Base-by-base conservation (phyloP, 2,113 vertebrate species). In the Phalacrocorax aristotelis region DNA sequence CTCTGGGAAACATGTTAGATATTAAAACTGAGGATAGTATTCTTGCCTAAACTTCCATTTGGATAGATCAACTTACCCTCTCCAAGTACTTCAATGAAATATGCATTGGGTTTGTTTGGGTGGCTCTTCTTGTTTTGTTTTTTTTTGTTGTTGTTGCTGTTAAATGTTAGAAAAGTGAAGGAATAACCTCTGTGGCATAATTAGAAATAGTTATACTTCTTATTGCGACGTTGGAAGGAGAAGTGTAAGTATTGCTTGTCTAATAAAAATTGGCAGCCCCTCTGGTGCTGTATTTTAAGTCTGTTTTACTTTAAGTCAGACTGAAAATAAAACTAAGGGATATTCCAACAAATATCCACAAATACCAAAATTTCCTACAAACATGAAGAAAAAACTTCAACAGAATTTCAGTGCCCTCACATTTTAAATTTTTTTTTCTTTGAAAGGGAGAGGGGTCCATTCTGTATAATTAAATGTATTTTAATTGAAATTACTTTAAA, bases 391-490 rank as follows among this genome's bases (percentile, higher is more conserved):
- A 14, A 55, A 84, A 49, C 7, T 54, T 68, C 32, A 87, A 6
- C 42, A 44, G 23, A 69, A 30, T 69, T 65, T 60, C 69, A 66
- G 1, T 58, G 40, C 3, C 15, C 21, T 40, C 14, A 51, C 6
- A 4, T 49, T 60, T 57, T 78, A 22, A 29, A 87, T 69, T 51
- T 78, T 44, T 75, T 83, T 95, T 78, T 96, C 74, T 83, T 66
- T 55, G 22, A 54, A 81, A 68, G 3, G 34, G n/a, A 81, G 3
- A 1, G 13, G 26, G 21, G 44, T 69, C 27, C 15, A 22, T 93
- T 95, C 62, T 49, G 90, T 91, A 54, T 93, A 48, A 95, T 95
- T 81, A 92, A 97, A 88, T 38, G 38, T 38, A 38, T 38, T 38
- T 38, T 93, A 48, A 95, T 95, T 81, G 91, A 97, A 88, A 77